These are phyloP conservation scores for Parascotia fuliginaria DNA, from an alignment of 2,888 invertebrate species.

Conservation along the genomic window DNA sequence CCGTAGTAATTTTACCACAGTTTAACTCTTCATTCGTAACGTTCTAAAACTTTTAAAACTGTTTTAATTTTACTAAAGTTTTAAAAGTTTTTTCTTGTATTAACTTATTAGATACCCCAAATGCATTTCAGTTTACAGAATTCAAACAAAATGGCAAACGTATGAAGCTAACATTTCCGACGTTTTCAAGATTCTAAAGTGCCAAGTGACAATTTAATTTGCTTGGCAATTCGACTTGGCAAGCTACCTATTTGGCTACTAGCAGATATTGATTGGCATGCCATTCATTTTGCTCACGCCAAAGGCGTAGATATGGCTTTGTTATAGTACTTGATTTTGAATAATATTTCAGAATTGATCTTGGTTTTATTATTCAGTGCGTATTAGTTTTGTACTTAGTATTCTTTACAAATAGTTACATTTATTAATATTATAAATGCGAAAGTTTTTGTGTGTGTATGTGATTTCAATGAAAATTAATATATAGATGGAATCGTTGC, in stretches of 20 bases:
- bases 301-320: neutral
- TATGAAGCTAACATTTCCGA: neutral
- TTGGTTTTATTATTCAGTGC: neutral
- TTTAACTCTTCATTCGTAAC: no score
- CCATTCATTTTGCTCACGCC: conserved; percentile 3
- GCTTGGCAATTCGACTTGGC: conserved; percentile 24
- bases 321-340: neutral
- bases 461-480: no score
- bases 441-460: no score
- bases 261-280: conserved; percentile 2
- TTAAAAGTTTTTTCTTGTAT: no score
- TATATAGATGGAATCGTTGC: no score
- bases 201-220: conserved; percentile 32
- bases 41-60: no score
- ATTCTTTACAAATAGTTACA: neutral
- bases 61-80: no score
- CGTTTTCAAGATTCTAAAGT: conserved; percentile 16
- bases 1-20: no score
- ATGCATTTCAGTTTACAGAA: no score
- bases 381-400: neutral
- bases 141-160: no score
- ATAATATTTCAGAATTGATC: neutral
- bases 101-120: no score
- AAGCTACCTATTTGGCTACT: conserved; percentile 19
- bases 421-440: no score